Percentiles rank a stretch among this genome's conserved stretches.
Evolutionary conservation across 2,113 vertebrate genomes (phyloP).

Genomic region (Amphiprion ocellaris): DNA sequence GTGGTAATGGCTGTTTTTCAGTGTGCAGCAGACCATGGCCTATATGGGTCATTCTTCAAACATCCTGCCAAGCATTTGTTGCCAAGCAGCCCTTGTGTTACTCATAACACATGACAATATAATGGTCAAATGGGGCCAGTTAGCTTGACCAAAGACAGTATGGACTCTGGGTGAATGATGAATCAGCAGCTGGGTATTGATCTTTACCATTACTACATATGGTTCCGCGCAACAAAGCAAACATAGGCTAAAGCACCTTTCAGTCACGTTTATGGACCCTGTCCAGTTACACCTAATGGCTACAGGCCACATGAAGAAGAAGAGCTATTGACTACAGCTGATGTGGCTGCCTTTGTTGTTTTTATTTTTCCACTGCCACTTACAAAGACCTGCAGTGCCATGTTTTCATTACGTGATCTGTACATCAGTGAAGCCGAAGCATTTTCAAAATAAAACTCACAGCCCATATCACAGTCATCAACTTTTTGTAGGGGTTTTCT

Average conservation of each 20-base stretch:
- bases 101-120: constrained; percentile 77
- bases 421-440: neutral
- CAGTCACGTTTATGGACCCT: constrained; percentile 74
- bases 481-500: neutral
- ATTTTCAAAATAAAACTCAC: constrained; percentile 6
- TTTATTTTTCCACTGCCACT: constrained; percentile 31
- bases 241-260: constrained; percentile 68
- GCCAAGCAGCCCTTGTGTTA: constrained; percentile 67
- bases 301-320: constrained; percentile 49
- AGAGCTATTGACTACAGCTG: constrained; percentile 38
- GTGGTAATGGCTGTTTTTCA: constrained; percentile 77
- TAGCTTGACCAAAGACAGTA: constrained; percentile 69
- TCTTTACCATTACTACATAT: constrained; percentile 66
- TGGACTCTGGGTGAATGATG: constrained; percentile 67
- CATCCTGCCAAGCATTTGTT: constrained; percentile 75
- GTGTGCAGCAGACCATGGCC: constrained; percentile 71
- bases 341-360: constrained; percentile 24
- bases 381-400: constrained; percentile 6
- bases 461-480: neutral
- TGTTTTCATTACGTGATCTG: constrained; percentile 20
- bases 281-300: constrained; percentile 65
- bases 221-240: constrained; percentile 57
- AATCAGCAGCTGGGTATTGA: constrained; percentile 73
- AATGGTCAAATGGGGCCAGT: constrained; percentile 79
- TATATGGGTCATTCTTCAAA: constrained; percentile 75